Evolutionary conservation across 2,113 vertebrate species (phyloP).

Genomic region (Danionella cerebrum): DNA sequence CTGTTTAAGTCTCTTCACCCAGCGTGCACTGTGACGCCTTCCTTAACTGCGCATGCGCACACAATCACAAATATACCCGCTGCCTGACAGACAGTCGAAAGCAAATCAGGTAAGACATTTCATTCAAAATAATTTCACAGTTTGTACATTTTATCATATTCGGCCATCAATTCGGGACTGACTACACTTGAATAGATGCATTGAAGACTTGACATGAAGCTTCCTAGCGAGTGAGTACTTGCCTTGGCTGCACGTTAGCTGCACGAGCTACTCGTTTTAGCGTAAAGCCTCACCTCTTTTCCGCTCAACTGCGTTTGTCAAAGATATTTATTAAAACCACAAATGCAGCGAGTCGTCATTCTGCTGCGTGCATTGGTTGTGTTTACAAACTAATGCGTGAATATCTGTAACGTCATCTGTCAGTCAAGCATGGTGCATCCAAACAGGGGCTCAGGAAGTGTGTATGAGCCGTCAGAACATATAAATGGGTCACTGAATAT

Average conservation of each 20-base stretch:
- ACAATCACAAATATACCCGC: conserved; percentile 15
- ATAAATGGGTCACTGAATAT: neutral
- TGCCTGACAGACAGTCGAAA: conserved; percentile 6
- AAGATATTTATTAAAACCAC: neutral
- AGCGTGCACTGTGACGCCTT: neutral
- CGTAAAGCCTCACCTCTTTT: neutral
- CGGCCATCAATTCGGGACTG: neutral
- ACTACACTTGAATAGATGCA: neutral
- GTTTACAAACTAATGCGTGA: neutral
- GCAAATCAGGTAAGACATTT: conserved; percentile 17
- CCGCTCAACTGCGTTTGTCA: neutral
- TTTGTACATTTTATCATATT: neutral
- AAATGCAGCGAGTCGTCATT: neutral
- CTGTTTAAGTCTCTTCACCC: neutral
- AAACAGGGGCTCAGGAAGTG: neutral
- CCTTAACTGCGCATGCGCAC: conserved; percentile 31
- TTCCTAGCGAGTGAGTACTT: neutral
- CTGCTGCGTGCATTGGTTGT: neutral
- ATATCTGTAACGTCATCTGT: neutral
- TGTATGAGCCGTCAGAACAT: neutral
- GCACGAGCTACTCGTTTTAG: neutral
- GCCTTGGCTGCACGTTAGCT: conserved; percentile 3
- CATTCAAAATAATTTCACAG: neutral
- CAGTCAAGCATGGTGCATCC: neutral
- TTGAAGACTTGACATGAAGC: too few relatives aligned